These are phyloP conservation scores for Drosophila tani DNA, from an alignment of 1,140 invertebrate species.

Conservation along the genomic window DNA sequence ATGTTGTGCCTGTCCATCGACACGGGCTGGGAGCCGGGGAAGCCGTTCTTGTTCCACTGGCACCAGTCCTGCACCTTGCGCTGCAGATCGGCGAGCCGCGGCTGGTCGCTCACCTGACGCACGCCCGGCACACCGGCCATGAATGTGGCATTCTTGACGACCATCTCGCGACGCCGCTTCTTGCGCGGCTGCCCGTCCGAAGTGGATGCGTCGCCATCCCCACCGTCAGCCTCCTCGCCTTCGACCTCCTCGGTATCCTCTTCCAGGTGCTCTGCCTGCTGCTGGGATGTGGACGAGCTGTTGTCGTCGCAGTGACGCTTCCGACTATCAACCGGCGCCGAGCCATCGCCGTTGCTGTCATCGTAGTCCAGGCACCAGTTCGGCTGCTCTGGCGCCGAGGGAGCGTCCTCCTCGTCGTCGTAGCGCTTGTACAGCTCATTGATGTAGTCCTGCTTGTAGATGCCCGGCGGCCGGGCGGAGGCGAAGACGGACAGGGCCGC, in stretches of 20 bases:
- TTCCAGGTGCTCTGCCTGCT: conserved; percentile 27
- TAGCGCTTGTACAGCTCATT: conserved; percentile 91
- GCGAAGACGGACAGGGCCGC: conserved; percentile 93
- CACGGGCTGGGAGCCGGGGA: conserved; percentile 98
- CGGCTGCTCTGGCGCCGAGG: conserved; percentile 90
- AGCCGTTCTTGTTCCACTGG: conserved; percentile 91
- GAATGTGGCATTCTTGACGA: conserved; percentile 88
- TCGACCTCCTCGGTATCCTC: conserved; percentile 46
- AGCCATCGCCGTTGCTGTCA: conserved; percentile 67
- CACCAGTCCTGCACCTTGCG: conserved; percentile 93
- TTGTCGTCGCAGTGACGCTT: conserved; percentile 54
- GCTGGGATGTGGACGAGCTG: conserved; percentile 61
- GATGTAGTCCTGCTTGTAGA: conserved; percentile 92
- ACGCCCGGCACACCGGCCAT: conserved; percentile 94
- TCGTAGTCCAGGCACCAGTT: conserved; percentile 90
- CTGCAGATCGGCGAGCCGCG: conserved; percentile 90
- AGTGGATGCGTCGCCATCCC: conserved; percentile 59
- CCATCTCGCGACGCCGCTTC: conserved; percentile 82
- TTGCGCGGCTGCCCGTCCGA: conserved; percentile 37
- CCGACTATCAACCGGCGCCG: conserved; percentile 9
- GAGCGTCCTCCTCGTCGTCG: conserved; percentile 90
- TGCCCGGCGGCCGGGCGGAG: conserved; percentile 89
- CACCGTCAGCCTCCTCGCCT: conserved; percentile 33
- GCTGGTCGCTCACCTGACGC: conserved; percentile 84
- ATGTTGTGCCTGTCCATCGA: conserved; percentile 97